phyloP scores from a whole-genome alignment of 2,888 invertebrate species.

The Myathropa florea region DNA sequence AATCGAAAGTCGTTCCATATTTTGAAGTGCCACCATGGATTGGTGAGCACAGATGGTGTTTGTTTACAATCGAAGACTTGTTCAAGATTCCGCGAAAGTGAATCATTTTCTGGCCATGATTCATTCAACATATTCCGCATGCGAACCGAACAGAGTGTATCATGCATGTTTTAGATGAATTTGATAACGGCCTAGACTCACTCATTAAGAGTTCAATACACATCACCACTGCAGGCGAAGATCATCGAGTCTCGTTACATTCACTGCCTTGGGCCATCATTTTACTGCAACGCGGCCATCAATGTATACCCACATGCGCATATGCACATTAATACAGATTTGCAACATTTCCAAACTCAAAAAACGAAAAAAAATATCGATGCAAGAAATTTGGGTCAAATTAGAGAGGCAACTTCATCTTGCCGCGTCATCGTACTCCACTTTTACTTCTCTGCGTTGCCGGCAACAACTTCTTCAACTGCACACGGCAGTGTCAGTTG shows the following conservation, averaged over 20 bases:
- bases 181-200: too few species aligned
- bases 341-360: conserved; percentile 30
- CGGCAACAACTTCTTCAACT: not conserved
- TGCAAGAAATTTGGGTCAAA: conserved; percentile 64
- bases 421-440: conserved; percentile 34
- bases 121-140: too few species aligned
- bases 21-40: too few species aligned
- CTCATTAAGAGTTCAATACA: too few species aligned
- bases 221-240: not conserved
- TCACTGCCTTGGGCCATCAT: not conserved
- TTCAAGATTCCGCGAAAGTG: too few species aligned
- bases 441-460: conserved; percentile 30
- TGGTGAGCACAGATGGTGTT: too few species aligned
- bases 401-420: conserved; percentile 59
- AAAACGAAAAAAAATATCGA: conserved; percentile 4
- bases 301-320: not conserved
- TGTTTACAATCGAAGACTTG: too few species aligned
- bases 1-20: too few species aligned
- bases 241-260: not conserved
- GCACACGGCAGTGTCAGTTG: conserved; percentile 42
- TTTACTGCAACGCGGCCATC: not conserved
- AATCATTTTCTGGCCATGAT: too few species aligned
- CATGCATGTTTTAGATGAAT: too few species aligned
- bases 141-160: too few species aligned
- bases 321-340: not conserved